Base-by-base conservation (phyloP, 2,797 vertebrate genomes). In the Micromesistius poutassou region DNA sequence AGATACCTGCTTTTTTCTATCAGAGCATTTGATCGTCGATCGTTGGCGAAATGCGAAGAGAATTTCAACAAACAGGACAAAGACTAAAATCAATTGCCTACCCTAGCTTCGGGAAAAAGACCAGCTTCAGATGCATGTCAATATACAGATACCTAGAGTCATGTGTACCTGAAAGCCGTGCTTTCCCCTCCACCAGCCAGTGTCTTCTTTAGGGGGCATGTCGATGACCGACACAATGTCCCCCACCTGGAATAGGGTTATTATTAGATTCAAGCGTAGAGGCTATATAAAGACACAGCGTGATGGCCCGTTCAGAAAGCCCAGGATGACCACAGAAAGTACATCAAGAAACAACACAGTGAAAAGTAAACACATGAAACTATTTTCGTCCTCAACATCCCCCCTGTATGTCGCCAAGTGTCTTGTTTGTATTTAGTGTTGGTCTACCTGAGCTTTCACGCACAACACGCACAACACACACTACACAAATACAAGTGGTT, bases 141-240 rank as follows among this genome's bases (percentile, higher is more conserved):
- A 70, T 70, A 10, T 70, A 70, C 68, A 30, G 25, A 28, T 12
- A 70, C 66, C 28, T 6, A 13, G 5, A 10, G n/a, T 50, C 28
- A 7, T 68, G 78, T 90, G 36, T 91, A 99, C 98, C 97, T 99
- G 97, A 87, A 99, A 99, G 79, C 97, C 97, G 1, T 99, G 97
- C 66, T 99, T 99, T 72, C 98, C 98, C 89, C 98, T 95, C 98
- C 98, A 99, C 98, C 98, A 99, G 0, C 97, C 97, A 87, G 97
- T 99, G 90, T 99, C 93, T 87, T 99, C 98, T 93, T 99, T 99
- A 0, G 98, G 98, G 28, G 98, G 98, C 98, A 99, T 99, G 81
- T 99, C 98, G 19, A 99, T 98, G 81, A 99, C 98, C 30, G 98
- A 99, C 78, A 99, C 98, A 0, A 99, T 99, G 89, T 99, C 97